Evolutionary conservation across 1,140 invertebrate species (phyloP).

Genomic region (Drosophila trapezifrons): DNA sequence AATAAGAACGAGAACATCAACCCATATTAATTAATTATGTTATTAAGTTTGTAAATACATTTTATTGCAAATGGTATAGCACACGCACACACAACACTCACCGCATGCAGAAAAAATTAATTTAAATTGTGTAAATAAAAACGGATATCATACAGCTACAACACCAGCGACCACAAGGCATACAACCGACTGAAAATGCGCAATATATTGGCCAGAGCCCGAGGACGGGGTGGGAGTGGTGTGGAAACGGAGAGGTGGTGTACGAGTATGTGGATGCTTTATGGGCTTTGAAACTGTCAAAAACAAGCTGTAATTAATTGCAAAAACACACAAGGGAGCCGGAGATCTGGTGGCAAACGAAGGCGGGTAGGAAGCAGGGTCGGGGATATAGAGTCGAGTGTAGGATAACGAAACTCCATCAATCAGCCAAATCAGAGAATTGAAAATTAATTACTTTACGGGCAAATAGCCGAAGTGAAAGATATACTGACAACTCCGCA

Average conservation of each 20-base stretch:
- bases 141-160: slow-evolving; percentile 42
- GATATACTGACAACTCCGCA: slow-evolving; percentile 3
- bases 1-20: slow-evolving; percentile 30
- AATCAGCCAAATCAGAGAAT: slow-evolving; percentile 56
- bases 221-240: background rate
- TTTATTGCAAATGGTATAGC: slow-evolving; percentile 71
- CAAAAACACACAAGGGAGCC: slow-evolving; percentile 31
- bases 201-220: slow-evolving; percentile 31
- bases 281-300: slow-evolving; percentile 53
- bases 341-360: slow-evolving; percentile 4
- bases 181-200: slow-evolving; percentile 56
- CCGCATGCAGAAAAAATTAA: slow-evolving; percentile 37
- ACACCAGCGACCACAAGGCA: slow-evolving; percentile 37
- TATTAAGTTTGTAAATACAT: slow-evolving; percentile 79
- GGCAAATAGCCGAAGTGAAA: slow-evolving; percentile 17
- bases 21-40: slow-evolving; percentile 69
- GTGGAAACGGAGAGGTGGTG: background rate
- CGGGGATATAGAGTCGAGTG: slow-evolving; percentile 23
- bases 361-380: background rate
- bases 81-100: slow-evolving; percentile 44
- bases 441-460: slow-evolving; percentile 39
- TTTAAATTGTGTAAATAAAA: slow-evolving; percentile 70
- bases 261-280: slow-evolving; percentile 22
- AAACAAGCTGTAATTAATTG: slow-evolving; percentile 59
- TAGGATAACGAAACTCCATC: slow-evolving; percentile 48